Evolutionary conservation across 2,113 vertebrate genomes (phyloP).

Genomic region (Lynx canadensis): DNA sequence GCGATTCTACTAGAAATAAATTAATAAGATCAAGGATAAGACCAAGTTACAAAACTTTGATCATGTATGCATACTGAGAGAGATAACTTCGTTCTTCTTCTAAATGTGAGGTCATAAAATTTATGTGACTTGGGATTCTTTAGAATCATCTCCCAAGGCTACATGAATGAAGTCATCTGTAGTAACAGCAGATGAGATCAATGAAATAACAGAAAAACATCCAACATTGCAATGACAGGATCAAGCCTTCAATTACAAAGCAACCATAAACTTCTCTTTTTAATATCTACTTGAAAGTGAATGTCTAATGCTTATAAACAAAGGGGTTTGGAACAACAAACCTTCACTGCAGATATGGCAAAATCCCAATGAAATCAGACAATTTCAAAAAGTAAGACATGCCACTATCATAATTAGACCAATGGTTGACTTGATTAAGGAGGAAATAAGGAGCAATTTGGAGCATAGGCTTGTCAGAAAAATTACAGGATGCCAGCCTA

Average conservation of each 20-base stretch:
- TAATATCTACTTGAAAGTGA: background rate
- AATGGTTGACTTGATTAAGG: background rate
- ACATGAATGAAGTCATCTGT: conserved; percentile 58
- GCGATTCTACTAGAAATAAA: background rate
- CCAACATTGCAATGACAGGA: background rate
- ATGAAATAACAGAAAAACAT: background rate
- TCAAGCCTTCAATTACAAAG: background rate
- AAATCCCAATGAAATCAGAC: conserved; percentile 2
- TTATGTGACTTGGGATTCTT: conserved; percentile 7
- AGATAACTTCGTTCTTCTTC: conserved; percentile 23
- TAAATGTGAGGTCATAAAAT: background rate
- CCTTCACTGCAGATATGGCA: background rate
- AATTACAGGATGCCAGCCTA: background rate
- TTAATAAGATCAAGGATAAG: background rate
- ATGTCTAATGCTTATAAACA: background rate
- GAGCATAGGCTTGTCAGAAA: background rate
- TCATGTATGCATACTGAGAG: background rate
- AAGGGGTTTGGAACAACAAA: conserved; percentile 11
- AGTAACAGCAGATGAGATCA: background rate
- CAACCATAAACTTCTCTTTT: background rate
- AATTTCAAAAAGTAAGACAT: conserved; percentile 7
- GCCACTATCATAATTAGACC: background rate
- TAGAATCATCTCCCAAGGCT: background rate
- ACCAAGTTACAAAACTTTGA: background rate
- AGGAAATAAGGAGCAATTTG: background rate